These are phyloP conservation scores for Eutrigla gurnardus DNA, from an alignment of 2,797 vertebrate genomes.

Conservation along the genomic window DNA sequence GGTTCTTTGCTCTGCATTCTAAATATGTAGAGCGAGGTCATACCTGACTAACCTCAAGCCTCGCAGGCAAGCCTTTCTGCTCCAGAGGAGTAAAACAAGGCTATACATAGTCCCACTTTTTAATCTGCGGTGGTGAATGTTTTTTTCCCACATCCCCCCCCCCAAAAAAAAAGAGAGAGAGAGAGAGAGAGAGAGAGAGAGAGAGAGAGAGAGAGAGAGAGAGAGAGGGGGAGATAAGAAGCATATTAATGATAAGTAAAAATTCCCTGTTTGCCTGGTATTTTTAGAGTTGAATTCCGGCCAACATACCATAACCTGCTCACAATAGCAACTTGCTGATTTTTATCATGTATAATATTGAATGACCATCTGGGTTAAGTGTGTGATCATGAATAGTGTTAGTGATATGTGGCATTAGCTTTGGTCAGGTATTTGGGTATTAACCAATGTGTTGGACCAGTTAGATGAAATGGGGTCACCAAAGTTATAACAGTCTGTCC, in stretches of 20 bases:
- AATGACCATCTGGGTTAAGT: neutral
- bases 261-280: neutral
- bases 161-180: no score
- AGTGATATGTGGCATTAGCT: neutral
- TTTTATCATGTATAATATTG: neutral
- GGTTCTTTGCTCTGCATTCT: slow-evolving; percentile 70
- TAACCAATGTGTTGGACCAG: neutral
- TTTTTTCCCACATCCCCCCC: neutral
- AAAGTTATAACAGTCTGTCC: neutral
- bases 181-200: no score
- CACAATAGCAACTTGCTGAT: neutral
- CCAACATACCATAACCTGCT: neutral
- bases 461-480: neutral
- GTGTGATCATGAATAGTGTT: neutral
- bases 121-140: slow-evolving; percentile 3
- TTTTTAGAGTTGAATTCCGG: slow-evolving; percentile 17
- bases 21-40: slow-evolving; percentile 76
- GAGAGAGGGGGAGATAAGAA: slow-evolving; percentile 10
- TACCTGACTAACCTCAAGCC: slow-evolving; percentile 66
- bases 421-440: neutral
- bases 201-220: no score
- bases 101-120: slow-evolving; percentile 25
- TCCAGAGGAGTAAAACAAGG: slow-evolving; percentile 54
- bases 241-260: neutral
- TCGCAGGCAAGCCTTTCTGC: slow-evolving; percentile 51